A percentile compares a stretch with the other conserved stretches of the same genome.
Evolutionary conservation across 2,888 invertebrate genomes (phyloP).

Genomic region (Myopa tessellatipennis): DNA sequence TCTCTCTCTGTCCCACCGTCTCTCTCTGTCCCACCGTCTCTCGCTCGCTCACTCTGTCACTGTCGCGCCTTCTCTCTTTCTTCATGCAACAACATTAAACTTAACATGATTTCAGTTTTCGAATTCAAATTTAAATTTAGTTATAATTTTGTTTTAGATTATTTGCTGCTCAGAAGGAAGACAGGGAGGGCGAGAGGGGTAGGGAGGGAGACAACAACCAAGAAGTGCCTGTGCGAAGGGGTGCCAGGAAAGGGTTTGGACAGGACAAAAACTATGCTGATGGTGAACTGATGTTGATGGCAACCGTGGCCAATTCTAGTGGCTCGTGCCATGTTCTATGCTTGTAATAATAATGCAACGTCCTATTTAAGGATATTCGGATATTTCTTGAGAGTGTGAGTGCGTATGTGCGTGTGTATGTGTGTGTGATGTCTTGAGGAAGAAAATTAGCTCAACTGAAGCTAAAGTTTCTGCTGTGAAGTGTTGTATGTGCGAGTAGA

Average conservation of each 20-base stretch:
- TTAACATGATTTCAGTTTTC: conserved; percentile 33
- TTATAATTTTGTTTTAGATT: conserved; percentile 28
- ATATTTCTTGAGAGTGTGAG: background rate
- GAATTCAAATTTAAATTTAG: conserved; percentile 37
- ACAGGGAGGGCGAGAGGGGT: background rate
- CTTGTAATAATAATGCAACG: conserved; percentile 23
- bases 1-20: too few species aligned
- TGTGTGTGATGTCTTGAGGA: conserved; percentile 3
- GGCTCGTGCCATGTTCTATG: background rate
- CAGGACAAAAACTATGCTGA: too few species aligned
- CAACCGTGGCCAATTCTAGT: too few species aligned
- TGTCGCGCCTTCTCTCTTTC: background rate
- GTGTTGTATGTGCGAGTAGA: too few species aligned
- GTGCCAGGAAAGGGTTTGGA: background rate
- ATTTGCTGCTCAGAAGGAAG: background rate
- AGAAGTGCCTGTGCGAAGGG: background rate
- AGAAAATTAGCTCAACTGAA: conserved; percentile 23
- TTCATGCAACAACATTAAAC: conserved; percentile 4
- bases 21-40: background rate
- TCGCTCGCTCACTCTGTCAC: background rate
- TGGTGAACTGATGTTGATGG: too few species aligned
- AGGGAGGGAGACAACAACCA: background rate
- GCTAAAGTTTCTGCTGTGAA: background rate
- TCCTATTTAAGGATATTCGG: conserved; percentile 35
- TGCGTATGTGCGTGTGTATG: background rate